These are phyloP conservation scores for Pseudorasbora parva DNA, from an alignment of 2,113 vertebrate genomes.

Conservation along the genomic window DNA sequence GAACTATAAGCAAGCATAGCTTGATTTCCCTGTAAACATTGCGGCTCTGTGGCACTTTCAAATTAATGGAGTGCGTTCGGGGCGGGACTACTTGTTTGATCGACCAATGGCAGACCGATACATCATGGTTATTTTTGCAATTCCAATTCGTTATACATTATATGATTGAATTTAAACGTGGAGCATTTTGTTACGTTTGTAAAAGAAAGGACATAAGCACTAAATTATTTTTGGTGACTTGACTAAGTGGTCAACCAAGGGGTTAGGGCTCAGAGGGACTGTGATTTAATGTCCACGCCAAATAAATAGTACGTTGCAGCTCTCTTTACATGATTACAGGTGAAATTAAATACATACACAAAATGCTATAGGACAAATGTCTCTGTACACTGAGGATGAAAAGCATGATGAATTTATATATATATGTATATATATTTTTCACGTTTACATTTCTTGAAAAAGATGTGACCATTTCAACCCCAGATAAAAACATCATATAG, in stretches of 20 bases:
- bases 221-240: neutral
- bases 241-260: neutral
- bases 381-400: slow-evolving; percentile 28
- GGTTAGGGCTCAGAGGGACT: neutral
- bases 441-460: slow-evolving; percentile 16
- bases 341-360: slow-evolving; percentile 30
- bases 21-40: slow-evolving; percentile 20
- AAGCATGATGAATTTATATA: slow-evolving; percentile 13
- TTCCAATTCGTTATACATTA: neutral
- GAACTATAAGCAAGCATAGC: neutral
- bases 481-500: slow-evolving; percentile 11
- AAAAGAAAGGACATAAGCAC: neutral
- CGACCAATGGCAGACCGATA: neutral
- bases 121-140: neutral
- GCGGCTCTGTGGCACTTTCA: neutral
- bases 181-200: neutral
- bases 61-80: neutral
- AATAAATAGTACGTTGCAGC: slow-evolving; percentile 20
- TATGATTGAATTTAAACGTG: neutral
- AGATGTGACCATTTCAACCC: neutral
- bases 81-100: neutral
- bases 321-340: slow-evolving; percentile 18
- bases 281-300: slow-evolving; percentile 17
- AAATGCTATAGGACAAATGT: neutral
- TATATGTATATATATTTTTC: neutral